Percentiles rank a stretch among this genome's conserved stretches.
phyloP scores from a whole-genome alignment of 2,797 vertebrate species.

The Acipenser oxyrinchus region DNA sequence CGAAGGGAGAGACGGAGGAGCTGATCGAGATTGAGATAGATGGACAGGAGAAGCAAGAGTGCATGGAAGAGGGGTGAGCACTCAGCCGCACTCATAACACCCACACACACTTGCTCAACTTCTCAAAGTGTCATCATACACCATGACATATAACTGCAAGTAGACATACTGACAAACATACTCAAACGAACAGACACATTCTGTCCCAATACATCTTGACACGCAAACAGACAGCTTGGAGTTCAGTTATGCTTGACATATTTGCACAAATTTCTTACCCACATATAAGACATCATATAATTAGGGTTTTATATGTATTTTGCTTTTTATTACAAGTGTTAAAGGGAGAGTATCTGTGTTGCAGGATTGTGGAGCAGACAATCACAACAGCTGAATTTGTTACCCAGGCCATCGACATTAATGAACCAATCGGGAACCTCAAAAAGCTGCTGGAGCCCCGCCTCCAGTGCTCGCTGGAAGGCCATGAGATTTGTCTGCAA shows the following conservation, averaged over 20 bases:
- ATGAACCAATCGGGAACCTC: conserved; percentile 91
- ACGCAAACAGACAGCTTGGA: neutral
- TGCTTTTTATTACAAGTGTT: neutral
- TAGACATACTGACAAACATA: no score
- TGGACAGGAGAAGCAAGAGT: conserved; percentile 64
- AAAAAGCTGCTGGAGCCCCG: conserved; percentile 94
- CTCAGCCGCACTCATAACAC: neutral
- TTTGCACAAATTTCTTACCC: neutral
- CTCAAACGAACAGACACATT: no score
- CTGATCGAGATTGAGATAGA: conserved; percentile 73
- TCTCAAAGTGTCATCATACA: no score
- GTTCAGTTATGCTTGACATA: neutral
- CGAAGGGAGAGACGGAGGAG: conserved; percentile 69
- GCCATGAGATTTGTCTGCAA: conserved; percentile 91
- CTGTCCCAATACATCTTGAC: no score
- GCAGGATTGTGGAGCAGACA: conserved; percentile 87
- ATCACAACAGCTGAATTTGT: conserved; percentile 88
- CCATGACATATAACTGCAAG: no score
- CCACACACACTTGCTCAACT: no score
- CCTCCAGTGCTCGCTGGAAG: conserved; percentile 83
- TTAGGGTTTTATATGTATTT: neutral
- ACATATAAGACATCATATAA: neutral
- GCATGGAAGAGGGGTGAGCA: conserved; percentile 64
- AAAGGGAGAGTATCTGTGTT: neutral
- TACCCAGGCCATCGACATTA: conserved; percentile 96